Base-by-base conservation (phyloP, 2,797 vertebrate species). In the Pantherophis alleghaniensis region DNA sequence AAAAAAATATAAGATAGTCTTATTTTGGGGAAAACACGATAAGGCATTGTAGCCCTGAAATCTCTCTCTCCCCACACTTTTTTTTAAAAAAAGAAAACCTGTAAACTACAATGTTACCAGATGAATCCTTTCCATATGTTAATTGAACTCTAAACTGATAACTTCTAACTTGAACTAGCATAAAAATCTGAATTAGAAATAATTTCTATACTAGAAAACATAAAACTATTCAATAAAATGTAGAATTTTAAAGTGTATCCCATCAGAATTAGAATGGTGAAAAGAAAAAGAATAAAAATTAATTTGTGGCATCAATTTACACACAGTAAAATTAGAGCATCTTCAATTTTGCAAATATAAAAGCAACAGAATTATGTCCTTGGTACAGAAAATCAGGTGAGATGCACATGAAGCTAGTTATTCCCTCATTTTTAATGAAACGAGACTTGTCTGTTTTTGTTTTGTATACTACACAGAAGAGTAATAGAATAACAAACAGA, bases 271-370 rank as follows among this genome's bases (percentile, higher is more conserved):
- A 91, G 53, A 86, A 87, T 53, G 69, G 20, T 53, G 24, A 93
- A 93, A 92, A 12, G 0, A 66, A 10, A 66, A 57, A 57, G 56
- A 57, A 20, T 47, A 47, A 51, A 90, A 66, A 87, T 51, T 28
- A 87, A 22, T 90, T 53, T 42, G 63, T 86, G 63, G 63, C 28
- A 57, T 60, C 90, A 10, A 16, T 37, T 90, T 66, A 59, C 28
- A 90, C 42, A 90, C 42, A 91, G 61, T 92, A 94, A 86, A 94
- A 56, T 18, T 93, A 32, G 16, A 94, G n/a, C 74, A 83, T 47
- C 74, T 83, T 57, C 32, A 20, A 57, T n/a, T n/a, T 95, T 94
- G 90, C 61, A 96, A 92, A 91, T 91, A 88, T 88, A 94, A 93
- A 92, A 89, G 37, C 18, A 60, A 28, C 1, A 93, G 53, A 92